Evolutionary conservation across 2,797 vertebrate species (phyloP).

Genomic region (Micrastur ruficollis): DNA sequence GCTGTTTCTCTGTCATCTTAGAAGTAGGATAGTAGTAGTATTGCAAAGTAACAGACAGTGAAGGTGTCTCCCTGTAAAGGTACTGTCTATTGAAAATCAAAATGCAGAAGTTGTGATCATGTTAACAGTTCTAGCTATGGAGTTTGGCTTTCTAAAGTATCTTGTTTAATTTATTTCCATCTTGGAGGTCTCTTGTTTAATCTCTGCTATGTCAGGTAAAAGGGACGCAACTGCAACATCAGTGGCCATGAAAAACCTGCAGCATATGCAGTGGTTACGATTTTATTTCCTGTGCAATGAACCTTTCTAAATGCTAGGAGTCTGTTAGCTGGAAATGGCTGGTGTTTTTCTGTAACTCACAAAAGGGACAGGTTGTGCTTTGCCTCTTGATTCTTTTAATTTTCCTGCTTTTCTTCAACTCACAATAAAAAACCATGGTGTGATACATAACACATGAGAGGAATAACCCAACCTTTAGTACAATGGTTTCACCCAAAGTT

Average conservation of each 20-base stretch:
- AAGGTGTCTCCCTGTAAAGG: neutral
- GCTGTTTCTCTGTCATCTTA: neutral
- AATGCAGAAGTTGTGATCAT: neutral
- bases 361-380: neutral
- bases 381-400: neutral
- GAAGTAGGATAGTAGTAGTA: neutral
- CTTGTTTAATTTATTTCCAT: slow-evolving; percentile 30
- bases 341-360: neutral
- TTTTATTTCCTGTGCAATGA: slow-evolving; percentile 23
- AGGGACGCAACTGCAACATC: neutral
- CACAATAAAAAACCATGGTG: neutral
- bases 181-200: slow-evolving; percentile 21
- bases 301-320: neutral
- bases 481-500: neutral
- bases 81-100: neutral
- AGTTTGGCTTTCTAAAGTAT: neutral
- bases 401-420: neutral
- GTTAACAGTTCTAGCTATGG: neutral
- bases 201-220: neutral
- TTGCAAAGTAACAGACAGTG: neutral
- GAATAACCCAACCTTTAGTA: neutral
- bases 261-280: neutral
- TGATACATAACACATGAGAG: neutral
- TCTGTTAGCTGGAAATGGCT: neutral
- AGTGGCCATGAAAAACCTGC: neutral